Base-by-base conservation (phyloP, 2,888 invertebrate species). In the Gastracanthus pulcherrimus region DNA sequence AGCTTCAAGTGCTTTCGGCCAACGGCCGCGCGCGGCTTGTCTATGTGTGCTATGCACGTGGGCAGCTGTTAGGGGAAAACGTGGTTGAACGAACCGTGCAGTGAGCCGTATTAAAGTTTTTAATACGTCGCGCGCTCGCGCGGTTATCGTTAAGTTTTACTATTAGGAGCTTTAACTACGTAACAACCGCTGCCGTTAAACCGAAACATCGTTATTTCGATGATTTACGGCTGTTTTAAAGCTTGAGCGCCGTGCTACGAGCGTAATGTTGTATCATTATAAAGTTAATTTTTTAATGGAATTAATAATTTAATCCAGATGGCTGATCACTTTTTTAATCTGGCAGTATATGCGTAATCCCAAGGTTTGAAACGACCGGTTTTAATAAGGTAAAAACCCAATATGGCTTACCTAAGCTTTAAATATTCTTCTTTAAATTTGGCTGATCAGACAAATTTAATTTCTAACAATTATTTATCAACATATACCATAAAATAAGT, bases 121-220 rank as follows among this genome's bases (percentile, higher is more conserved):
- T 72, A 78, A 72, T 58, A 31, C 64, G 38, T 23, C 34, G 31
- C 62, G 62, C n/a, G 7, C 45, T 13, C 16, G 4, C 66, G 58
- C n/a, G 11, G 70, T 66, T 64, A 78, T 78, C 64, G 48, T 72
- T 58, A 55, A 70, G 51, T 72, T 72, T 62, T 72, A 62, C 41
- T 64, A 78, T 78, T 71, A 71, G 48, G 45, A 62, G 62, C 62
- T 64, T 36, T 62, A 71, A 70, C 62, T 31, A 23, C 70, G 26
- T 71, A 78, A 76, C 67, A 71, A 60, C 41, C 34, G 13, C 64
- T 19, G 71, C 62, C 34, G 38, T 78, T 78, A 71, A 48, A 38
- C n/a, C n/a, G 51, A 62, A 51, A 51, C 62, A 51, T 78, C 70
- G 67, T 80, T 69, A 60, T 74, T 80, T 69, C 60, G 45, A 72